Conservation (phyloP, 2,797 vertebrate species). For the Gorsachius magnificus region DNA sequence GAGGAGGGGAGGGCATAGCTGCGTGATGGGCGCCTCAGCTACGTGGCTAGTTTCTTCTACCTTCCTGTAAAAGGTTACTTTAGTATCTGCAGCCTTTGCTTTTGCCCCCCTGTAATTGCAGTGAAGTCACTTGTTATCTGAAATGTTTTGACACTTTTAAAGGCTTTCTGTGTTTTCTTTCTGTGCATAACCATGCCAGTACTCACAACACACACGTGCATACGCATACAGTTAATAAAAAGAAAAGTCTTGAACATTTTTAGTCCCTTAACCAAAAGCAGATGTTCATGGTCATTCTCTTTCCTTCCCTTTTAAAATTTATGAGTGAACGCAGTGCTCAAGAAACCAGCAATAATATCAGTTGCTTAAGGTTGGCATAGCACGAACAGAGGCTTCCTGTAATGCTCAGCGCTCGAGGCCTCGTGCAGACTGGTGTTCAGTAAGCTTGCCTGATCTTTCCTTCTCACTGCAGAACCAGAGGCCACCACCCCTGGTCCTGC, state of each 20-base stretch:
- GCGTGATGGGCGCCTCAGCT: background rate
- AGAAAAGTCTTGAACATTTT: background rate
- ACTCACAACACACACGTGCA: rapidly evolving
- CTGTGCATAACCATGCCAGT: background rate
- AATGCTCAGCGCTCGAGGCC: background rate
- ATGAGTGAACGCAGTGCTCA: background rate
- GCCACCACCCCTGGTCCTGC: background rate
- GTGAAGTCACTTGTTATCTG: background rate
- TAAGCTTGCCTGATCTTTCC: constrained; percentile 7
- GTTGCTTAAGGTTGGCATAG: background rate
- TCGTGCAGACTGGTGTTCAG: background rate
- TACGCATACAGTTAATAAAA: background rate
- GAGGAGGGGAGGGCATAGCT: background rate
- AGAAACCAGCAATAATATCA: background rate
- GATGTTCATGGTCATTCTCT: background rate
- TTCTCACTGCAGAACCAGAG: background rate
- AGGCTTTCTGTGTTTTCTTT: background rate
- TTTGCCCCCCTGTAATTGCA: background rate
- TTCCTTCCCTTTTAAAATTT: background rate
- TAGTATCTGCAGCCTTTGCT: background rate
- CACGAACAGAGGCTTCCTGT: background rate
- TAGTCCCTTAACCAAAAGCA: constrained; percentile 1
- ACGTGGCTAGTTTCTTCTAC: background rate
- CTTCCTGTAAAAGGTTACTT: background rate
- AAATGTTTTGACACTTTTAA: background rate